phyloP scores from a whole-genome alignment of 2,888 invertebrate genomes.

The Meteorus cinctellus region DNA sequence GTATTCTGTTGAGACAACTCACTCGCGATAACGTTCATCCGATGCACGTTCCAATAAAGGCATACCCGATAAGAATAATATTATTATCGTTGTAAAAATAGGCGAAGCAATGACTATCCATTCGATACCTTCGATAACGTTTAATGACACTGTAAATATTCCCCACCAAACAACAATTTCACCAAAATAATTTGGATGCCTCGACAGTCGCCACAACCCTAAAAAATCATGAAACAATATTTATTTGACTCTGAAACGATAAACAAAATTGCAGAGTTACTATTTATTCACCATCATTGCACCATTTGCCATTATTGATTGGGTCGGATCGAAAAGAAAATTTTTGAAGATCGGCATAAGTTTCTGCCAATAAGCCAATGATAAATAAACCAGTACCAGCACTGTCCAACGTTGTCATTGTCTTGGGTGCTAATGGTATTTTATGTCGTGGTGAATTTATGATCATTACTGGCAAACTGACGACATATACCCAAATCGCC shows the following conservation, averaged over 20 bases:
- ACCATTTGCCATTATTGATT: conserved; percentile 92
- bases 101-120: conserved; percentile 92
- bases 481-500: conserved; percentile 94
- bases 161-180: conserved; percentile 97
- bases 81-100: conserved; percentile 89
- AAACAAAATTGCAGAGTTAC: not conserved
- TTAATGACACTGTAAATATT: conserved; percentile 90
- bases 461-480: conserved; percentile 93
- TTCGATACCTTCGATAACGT: conserved; percentile 88
- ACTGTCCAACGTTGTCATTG: conserved; percentile 90
- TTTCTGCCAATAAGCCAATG: conserved; percentile 90
- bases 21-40: conserved; percentile 92
- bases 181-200: conserved; percentile 96
- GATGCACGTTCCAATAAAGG: conserved; percentile 90
- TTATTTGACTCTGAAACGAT: not conserved
- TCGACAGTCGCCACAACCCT: conserved; percentile 89
- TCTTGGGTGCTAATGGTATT: conserved; percentile 84
- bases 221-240: conserved; percentile 41
- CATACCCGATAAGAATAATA: conserved; percentile 92
- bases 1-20: conserved; percentile 66
- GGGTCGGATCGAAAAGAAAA: conserved; percentile 93
- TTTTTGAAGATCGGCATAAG: conserved; percentile 93
- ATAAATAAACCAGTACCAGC: conserved; percentile 89
- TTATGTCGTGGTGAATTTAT: conserved; percentile 90
- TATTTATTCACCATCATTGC: conserved; percentile 83